phyloP scores from a whole-genome alignment of 2,797 vertebrate species.

The Rhinophrynus dorsalis region DNA sequence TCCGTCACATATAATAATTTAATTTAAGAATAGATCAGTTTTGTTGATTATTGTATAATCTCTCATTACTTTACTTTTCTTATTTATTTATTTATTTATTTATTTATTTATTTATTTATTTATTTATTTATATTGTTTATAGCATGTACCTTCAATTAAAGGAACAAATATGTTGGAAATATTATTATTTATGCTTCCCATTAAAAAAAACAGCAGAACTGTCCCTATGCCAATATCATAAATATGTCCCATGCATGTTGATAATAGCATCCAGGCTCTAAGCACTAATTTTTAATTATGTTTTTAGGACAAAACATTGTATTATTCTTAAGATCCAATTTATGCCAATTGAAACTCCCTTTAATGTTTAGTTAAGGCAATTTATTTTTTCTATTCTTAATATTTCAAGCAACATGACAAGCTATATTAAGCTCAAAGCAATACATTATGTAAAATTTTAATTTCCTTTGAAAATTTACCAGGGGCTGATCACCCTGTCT shows the following conservation, averaged over 20 bases:
- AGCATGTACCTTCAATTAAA: background rate
- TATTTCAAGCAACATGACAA: slow-evolving; percentile 27
- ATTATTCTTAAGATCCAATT: slow-evolving; percentile 17
- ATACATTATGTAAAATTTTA: slow-evolving; percentile 41
- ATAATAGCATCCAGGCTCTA: slow-evolving; percentile 13
- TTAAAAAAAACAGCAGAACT: slow-evolving; percentile 2
- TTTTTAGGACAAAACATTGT: background rate
- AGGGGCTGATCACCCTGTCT: slow-evolving; percentile 32
- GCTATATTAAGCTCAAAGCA: slow-evolving; percentile 38
- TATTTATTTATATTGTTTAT: too few species aligned
- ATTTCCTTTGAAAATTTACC: slow-evolving; percentile 44
- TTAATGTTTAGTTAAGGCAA: background rate
- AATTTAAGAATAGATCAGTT: too few species aligned
- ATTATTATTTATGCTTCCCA: slow-evolving; percentile 11
- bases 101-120: too few species aligned
- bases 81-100: too few species aligned
- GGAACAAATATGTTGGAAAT: background rate
- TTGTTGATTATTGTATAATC: too few species aligned
- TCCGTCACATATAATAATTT: too few species aligned
- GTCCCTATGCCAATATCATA: too few species aligned
- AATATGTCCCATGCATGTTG: background rate
- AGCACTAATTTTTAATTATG: slow-evolving; percentile 28
- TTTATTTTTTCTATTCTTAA: slow-evolving; percentile 24
- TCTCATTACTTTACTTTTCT: background rate
- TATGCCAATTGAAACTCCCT: slow-evolving; percentile 25